Evolutionary conservation across 2,888 invertebrate species (phyloP).

Genomic region (Apotomis capreana): DNA sequence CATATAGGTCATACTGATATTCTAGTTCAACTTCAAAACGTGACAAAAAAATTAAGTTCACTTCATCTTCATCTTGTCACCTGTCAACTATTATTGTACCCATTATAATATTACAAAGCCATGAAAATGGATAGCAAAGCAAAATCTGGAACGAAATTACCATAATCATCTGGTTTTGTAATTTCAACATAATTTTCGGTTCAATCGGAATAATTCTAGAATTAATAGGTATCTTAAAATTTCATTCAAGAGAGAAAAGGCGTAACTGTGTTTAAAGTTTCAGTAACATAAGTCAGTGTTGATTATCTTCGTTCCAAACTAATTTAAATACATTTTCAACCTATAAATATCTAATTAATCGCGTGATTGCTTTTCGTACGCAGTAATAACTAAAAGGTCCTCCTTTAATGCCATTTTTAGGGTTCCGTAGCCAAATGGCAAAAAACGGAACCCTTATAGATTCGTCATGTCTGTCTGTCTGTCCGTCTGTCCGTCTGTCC

Average conservation of each 20-base stretch:
- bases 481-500: no score
- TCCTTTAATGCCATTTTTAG: no score
- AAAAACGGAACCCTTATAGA: no score
- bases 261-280: neutral
- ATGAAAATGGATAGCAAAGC: slow-evolving; percentile 7
- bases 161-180: slow-evolving; percentile 2
- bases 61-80: no score
- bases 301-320: neutral
- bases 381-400: neutral
- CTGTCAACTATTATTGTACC: neutral
- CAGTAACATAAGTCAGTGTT: neutral
- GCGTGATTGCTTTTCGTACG: slow-evolving; percentile 22
- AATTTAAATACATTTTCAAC: slow-evolving; percentile 18
- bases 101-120: neutral
- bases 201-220: neutral
- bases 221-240: neutral
- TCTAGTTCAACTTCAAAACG: no score
- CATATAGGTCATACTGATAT: no score
- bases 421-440: no score
- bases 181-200: neutral
- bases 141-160: slow-evolving; percentile 6
- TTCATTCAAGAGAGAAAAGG: neutral
- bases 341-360: neutral
- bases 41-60: no score
- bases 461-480: no score